These are phyloP conservation scores for Sardinella longiceps DNA, from an alignment of 2,797 vertebrate genomes.

Conservation along the genomic window DNA sequence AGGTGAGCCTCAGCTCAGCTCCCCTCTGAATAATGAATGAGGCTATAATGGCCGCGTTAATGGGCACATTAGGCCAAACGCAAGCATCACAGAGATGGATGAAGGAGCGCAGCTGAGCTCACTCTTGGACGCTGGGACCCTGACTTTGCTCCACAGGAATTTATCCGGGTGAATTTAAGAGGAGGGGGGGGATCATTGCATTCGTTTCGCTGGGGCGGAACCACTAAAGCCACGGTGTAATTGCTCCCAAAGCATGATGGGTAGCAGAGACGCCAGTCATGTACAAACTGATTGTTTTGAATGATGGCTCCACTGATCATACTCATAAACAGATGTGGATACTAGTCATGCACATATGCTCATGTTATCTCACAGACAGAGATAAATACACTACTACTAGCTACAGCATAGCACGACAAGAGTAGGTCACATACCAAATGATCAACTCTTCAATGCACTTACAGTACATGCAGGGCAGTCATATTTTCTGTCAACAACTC, in stretches of 20 bases:
- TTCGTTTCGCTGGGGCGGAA: conserved; percentile 11
- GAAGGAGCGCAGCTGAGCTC: neutral
- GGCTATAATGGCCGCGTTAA: conserved; percentile 62
- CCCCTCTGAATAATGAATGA: conserved; percentile 75
- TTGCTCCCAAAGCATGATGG: conserved; percentile 7
- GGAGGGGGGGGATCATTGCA: neutral
- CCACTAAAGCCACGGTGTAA: neutral
- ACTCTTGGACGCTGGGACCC: neutral
- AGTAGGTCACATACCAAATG: neutral
- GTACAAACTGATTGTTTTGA: neutral
- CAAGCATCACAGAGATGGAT: conserved; percentile 12
- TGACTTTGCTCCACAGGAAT: neutral
- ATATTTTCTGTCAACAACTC: too few relatives aligned
- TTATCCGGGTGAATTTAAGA: conserved; percentile 14
- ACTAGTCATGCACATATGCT: neutral
- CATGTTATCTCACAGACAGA: neutral
- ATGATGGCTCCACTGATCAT: neutral
- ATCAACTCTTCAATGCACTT: neutral
- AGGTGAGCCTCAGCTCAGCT: conserved; percentile 67
- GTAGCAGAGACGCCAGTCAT: neutral
- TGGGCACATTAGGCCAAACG: conserved; percentile 13
- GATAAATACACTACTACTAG: neutral
- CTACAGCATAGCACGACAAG: neutral
- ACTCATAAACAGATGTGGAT: neutral
- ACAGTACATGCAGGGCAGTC: too few relatives aligned